These are phyloP conservation scores for Brassicogethes aeneus DNA, from an alignment of 2,888 invertebrate species.

Conservation along the genomic window DNA sequence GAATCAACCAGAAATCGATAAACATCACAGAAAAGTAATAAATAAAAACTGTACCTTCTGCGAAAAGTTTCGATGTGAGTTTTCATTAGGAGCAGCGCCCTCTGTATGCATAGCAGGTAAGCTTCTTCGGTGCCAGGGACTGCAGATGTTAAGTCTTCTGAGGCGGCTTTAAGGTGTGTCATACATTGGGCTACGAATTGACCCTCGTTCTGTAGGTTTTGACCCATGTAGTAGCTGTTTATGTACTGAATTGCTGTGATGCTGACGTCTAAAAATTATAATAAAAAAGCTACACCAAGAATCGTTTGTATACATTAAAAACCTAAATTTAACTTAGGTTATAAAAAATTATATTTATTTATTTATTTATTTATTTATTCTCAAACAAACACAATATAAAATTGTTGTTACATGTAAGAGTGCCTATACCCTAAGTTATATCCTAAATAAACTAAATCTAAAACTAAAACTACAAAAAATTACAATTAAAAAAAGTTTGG, in stretches of 20 bases:
- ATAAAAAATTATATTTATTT: no score
- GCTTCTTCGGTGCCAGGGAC: constrained; percentile 56
- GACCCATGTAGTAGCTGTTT: constrained; percentile 90
- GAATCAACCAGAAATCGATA: constrained; percentile 5
- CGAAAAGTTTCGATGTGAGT: constrained; percentile 91
- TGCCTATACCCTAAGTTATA: no score
- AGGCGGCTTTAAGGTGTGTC: constrained; percentile 80
- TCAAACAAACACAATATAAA: no score
- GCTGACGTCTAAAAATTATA: constrained; percentile 89
- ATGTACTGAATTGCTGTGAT: constrained; percentile 91
- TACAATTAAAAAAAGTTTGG: no score
- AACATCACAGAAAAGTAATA: no score
- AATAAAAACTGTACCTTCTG: constrained; percentile 60
- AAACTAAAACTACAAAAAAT: no score
- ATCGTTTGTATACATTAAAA: constrained; percentile 1
- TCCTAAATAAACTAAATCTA: no score
- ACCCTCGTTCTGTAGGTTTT: constrained; percentile 81
- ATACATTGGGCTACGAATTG: constrained; percentile 92
- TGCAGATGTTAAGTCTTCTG: constrained; percentile 52
- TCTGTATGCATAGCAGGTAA: constrained; percentile 80
- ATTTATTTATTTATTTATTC: no score
- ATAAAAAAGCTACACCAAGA: no score
- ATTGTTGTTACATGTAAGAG: no score
- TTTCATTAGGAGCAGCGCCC: constrained; percentile 77
- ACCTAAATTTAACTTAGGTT: no score